Percentiles rank a stretch among this genome's conserved stretches.
Conservation (phyloP, 2,113 vertebrate genomes). For the Cinclus cinclus region DNA sequence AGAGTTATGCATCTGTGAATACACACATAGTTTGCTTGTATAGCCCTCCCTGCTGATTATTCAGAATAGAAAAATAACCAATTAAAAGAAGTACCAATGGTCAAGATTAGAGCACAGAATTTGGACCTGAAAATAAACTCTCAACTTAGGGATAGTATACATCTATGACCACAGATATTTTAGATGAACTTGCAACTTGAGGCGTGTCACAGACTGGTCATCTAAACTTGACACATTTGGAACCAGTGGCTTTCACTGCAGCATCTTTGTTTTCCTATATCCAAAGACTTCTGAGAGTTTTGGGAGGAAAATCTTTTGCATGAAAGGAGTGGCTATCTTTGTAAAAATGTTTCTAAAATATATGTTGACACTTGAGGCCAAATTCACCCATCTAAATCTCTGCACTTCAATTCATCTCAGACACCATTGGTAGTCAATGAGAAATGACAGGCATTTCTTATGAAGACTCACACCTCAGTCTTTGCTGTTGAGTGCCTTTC, state of each 20-base stretch:
- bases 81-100: not conserved
- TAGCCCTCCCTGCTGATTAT: not conserved
- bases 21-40: not conserved
- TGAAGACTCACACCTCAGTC: not conserved
- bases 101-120: not conserved
- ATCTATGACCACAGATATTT: not conserved
- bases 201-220: not conserved
- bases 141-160: not conserved
- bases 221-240: not conserved
- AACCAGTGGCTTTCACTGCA: not conserved
- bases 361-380: not conserved
- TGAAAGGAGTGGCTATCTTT: not conserved
- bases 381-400: not conserved
- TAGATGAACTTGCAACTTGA: not conserved
- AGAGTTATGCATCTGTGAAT: not conserved
- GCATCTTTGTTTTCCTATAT: not conserved
- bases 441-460: not conserved
- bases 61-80: not conserved
- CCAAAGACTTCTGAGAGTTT: not conserved
- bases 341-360: not conserved
- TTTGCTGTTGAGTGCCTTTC: fast-evolving
- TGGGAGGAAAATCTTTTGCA: not conserved
- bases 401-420: not conserved
- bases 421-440: not conserved
- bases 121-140: not conserved